These are phyloP conservation scores for Podarcis lilfordi DNA, from an alignment of 2,797 vertebrate species.

Conservation along the genomic window DNA sequence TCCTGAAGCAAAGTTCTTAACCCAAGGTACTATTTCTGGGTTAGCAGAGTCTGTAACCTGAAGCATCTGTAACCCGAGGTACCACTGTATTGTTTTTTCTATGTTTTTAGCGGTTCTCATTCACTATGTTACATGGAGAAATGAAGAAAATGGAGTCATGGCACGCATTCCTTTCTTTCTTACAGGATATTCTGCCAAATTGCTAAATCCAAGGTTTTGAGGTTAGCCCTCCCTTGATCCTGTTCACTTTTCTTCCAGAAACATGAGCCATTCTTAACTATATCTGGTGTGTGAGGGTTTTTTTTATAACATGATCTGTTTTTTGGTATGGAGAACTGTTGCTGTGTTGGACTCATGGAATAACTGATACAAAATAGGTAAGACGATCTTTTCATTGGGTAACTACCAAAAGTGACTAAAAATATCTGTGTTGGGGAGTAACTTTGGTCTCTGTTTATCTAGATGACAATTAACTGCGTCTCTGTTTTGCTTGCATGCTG, in stretches of 20 bases:
- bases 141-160: slow-evolving; percentile 30
- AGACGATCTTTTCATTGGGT: not conserved
- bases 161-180: slow-evolving; percentile 9
- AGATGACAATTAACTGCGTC: not conserved
- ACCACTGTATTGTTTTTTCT: too few species aligned
- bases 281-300: not conserved
- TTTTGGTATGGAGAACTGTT: not conserved
- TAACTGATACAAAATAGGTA: not conserved
- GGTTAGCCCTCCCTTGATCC: slow-evolving; percentile 17
- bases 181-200: slow-evolving; percentile 18
- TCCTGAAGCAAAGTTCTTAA: too few species aligned
- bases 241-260: not conserved
- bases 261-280: not conserved
- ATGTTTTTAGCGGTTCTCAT: too few species aligned
- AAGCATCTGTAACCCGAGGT: too few species aligned
- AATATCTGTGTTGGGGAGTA: slow-evolving; percentile 3
- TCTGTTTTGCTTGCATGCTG: not conserved
- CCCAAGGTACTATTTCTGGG: too few species aligned
- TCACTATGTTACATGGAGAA: not conserved
- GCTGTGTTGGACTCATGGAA: slow-evolving; percentile 7
- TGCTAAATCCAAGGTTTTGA: not conserved
- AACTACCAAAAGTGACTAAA: slow-evolving; percentile 11
- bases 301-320: slow-evolving; percentile 4
- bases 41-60: too few species aligned
- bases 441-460: not conserved